These are phyloP conservation scores for Amphipyra tragopoginis DNA, from an alignment of 2,888 invertebrate genomes.

Conservation along the genomic window DNA sequence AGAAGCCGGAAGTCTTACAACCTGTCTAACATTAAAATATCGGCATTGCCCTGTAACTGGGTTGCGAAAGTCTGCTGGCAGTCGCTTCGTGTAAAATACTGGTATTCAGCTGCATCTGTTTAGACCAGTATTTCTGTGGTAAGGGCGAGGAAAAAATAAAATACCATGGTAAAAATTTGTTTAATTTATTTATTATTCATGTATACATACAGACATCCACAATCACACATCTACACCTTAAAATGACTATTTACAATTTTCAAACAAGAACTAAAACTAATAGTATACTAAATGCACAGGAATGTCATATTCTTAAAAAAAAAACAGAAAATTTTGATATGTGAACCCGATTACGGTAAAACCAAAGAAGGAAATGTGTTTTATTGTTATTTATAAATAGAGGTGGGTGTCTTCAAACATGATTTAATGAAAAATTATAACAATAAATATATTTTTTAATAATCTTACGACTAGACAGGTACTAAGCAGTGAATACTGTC, in stretches of 20 bases:
- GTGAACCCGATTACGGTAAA: constrained; percentile 23
- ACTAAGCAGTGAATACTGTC: constrained; percentile 88
- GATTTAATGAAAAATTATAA: constrained; percentile 55
- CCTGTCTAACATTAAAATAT: no score
- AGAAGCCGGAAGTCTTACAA: no score
- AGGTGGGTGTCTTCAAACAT: constrained; percentile 72
- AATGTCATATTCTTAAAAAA: constrained; percentile 73
- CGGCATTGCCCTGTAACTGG: no score
- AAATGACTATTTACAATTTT: constrained; percentile 66
- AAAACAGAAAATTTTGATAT: constrained; percentile 47
- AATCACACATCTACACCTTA: constrained; percentile 63
- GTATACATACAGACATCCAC: constrained; percentile 59
- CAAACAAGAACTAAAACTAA: constrained; percentile 60
- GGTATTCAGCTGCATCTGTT: no score
- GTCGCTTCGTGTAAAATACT: no score
- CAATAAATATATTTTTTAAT: constrained; percentile 66
- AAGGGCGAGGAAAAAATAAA: constrained; percentile 16
- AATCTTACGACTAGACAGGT: constrained; percentile 88
- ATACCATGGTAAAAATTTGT: constrained; percentile 23
- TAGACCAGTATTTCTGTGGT: no score
- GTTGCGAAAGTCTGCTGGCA: no score
- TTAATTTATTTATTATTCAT: constrained; percentile 48
- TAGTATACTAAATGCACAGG: constrained; percentile 80
- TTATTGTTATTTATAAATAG: constrained; percentile 41
- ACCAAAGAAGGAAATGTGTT: constrained; percentile 19